phyloP scores from a whole-genome alignment of 2,888 invertebrate genomes.

The Agrypnus murinus region DNA sequence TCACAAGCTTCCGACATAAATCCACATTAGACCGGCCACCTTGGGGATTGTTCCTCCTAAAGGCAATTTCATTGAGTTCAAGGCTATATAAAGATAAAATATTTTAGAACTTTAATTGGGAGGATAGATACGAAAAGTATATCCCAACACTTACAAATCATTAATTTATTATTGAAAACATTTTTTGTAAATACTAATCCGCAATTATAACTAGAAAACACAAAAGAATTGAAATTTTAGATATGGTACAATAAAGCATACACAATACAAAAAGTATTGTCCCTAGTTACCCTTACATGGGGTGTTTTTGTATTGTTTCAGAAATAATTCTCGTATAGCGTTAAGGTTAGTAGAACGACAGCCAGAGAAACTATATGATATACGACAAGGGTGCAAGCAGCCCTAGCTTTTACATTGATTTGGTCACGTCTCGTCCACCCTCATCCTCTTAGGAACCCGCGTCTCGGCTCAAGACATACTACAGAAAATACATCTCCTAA shows the following conservation, averaged over 20 bases:
- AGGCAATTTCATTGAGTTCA: slow-evolving; percentile 36
- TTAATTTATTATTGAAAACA: too few species aligned
- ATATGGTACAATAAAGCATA: too few species aligned
- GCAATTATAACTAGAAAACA: too few species aligned
- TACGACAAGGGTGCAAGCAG: slow-evolving; percentile 54
- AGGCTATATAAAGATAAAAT: background rate
- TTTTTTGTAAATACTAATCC: too few species aligned
- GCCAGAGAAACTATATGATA: slow-evolving; percentile 51
- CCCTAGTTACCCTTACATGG: background rate
- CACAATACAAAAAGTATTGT: too few species aligned
- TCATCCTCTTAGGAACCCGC: slow-evolving; percentile 54
- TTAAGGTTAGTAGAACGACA: slow-evolving; percentile 45
- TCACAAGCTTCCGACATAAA: slow-evolving; percentile 55
- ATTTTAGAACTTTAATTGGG: background rate
- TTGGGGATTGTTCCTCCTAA: slow-evolving; percentile 35
- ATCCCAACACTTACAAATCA: too few species aligned
- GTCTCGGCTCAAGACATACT: slow-evolving; percentile 36
- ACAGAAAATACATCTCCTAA: slow-evolving; percentile 49
- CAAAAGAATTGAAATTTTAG: too few species aligned
- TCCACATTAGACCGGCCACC: slow-evolving; percentile 47
- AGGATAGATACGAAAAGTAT: background rate
- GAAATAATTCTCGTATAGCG: slow-evolving; percentile 11
- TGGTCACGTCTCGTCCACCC: slow-evolving; percentile 61
- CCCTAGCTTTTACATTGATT: slow-evolving; percentile 63
- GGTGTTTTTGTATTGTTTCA: background rate